phyloP scores from a whole-genome alignment of 2,797 vertebrate genomes.

The Monodelphis domestica region DNA sequence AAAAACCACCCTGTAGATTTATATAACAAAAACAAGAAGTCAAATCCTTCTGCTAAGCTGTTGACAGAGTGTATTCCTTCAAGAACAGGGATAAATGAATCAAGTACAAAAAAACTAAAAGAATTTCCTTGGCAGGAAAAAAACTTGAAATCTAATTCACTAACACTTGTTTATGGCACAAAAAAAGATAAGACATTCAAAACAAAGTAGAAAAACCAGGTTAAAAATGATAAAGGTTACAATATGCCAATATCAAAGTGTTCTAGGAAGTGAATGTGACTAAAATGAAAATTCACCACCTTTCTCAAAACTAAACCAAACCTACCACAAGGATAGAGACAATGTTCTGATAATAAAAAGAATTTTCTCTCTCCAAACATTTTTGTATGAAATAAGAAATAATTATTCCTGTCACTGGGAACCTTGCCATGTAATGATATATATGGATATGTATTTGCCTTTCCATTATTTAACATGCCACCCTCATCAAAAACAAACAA shows the following conservation, averaged over 20 bases:
- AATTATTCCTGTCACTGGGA: conserved; percentile 42
- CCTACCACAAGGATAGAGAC: conserved; percentile 13
- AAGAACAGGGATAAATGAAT: conserved; percentile 33
- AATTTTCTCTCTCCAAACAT: conserved; percentile 50
- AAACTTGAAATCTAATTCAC: conserved; percentile 23
- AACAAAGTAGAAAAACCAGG: conserved; percentile 37
- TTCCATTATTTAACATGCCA: conserved; percentile 52
- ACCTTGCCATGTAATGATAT: conserved; percentile 44
- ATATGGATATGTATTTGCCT: conserved; percentile 46
- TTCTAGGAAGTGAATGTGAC: conserved; percentile 9
- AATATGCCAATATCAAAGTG: conserved; percentile 16
- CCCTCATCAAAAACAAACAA: neutral
- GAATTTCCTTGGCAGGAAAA: neutral
- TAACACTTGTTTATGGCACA: conserved; percentile 26
- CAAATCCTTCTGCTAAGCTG: neutral
- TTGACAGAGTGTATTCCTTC: neutral
- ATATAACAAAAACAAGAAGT: neutral
- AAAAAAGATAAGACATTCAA: conserved; percentile 4
- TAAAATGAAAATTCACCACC: conserved; percentile 40
- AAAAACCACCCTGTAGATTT: neutral
- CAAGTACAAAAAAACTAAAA: conserved; percentile 48
- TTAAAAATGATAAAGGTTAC: neutral
- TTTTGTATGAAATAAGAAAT: conserved; percentile 59
- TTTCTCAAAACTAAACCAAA: conserved; percentile 5
- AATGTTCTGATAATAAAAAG: conserved; percentile 34